Evolutionary conservation across 1,140 invertebrate genomes (phyloP), one percentile per base, ranked within the genome.

Genomic region (Leptestheria dahalacensis): DNA sequence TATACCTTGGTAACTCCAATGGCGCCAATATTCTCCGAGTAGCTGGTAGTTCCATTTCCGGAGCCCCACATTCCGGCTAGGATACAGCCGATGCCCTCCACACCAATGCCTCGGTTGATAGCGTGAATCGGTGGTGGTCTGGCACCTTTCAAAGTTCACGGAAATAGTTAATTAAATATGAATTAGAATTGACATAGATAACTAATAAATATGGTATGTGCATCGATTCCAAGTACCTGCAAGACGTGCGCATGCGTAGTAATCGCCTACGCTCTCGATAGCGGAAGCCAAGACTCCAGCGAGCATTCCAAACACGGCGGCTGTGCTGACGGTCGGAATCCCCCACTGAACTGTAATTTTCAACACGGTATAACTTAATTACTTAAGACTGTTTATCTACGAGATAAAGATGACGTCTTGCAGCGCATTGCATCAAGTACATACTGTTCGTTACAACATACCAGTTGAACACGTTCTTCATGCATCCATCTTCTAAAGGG

Each of bases 251-350:
- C 85, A 86, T 2, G 88, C 89, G 48, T 86, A 87, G 71, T 92
- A 92, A 71, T 92, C 90, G 65, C 88, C 89, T 56, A 92, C 80
- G 1, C 86, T 89, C 71, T 92, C 88, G 6, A 91, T 82, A 0
- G 85, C 84, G 51, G 87, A 89, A 1, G 87, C 84, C 6, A 93
- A 67, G 3, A 91, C 84, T 0, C 86, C 89, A 6, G 86, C 86
- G 48, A 91, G 64, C 82, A 92, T 88, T 0, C 86, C 88, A 20
- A 91, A 71, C 9, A 88, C 85, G 1, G 84, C 84, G 1, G 81
- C 80, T 6, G 82, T 71, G 49, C 77, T 84, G 0, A 88, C 80
- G 0, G 85, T 90, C 0, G 90, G 89, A 11, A 75, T 56, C 2
- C 90, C 90, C 86, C 90, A 94, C 69, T 93, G 88, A 59, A 85